Evolutionary conservation across 2,113 vertebrate species (phyloP).

Genomic region (Callipepla squamata): DNA sequence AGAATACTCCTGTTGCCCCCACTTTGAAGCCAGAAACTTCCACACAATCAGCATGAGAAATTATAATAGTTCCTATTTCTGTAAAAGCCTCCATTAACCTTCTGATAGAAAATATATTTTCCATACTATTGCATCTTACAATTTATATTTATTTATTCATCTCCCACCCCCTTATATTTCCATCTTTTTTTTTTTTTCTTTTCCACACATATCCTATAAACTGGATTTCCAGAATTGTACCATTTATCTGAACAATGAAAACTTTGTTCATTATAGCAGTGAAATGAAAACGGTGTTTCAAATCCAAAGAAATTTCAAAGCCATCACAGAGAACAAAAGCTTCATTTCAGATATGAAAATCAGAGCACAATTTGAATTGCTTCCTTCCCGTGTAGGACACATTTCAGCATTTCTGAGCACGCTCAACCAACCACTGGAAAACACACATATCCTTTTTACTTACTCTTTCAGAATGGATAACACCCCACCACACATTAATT

Average conservation of each 20-base stretch:
- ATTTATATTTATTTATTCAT: background rate
- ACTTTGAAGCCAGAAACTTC: slow-evolving; percentile 17
- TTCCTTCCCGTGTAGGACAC: background rate
- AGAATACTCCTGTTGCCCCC: background rate
- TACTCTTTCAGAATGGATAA: background rate
- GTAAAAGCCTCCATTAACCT: slow-evolving; percentile 26
- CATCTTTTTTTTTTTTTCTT: background rate
- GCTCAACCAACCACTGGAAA: background rate
- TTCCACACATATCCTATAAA: background rate
- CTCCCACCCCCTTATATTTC: background rate
- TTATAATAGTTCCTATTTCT: background rate
- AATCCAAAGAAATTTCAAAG: background rate
- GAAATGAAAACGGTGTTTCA: background rate
- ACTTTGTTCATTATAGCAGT: background rate
- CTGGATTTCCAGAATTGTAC: background rate
- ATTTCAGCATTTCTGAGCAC: background rate
- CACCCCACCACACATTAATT: background rate
- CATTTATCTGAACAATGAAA: background rate
- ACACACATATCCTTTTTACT: background rate
- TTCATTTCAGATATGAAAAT: background rate
- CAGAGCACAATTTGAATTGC: background rate
- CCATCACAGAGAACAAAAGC: background rate
- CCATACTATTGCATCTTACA: background rate
- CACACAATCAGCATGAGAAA: slow-evolving; percentile 3
- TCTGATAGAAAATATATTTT: slow-evolving; percentile 58